phyloP scores from a whole-genome alignment of 2,888 invertebrate genomes.

The Coelopa pilipes region DNA sequence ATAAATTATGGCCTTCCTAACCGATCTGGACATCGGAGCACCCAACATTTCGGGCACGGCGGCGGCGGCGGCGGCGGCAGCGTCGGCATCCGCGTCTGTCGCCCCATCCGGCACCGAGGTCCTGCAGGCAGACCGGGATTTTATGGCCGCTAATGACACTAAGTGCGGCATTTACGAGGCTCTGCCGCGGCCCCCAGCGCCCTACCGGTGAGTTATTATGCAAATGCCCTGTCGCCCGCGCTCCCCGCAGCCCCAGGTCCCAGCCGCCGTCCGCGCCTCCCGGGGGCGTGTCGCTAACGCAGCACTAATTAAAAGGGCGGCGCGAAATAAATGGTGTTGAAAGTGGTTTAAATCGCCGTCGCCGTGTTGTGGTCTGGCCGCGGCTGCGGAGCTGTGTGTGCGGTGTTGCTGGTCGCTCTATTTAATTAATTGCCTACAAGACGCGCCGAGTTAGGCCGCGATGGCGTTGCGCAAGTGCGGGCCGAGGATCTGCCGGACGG shows the following conservation, averaged over 20 bases:
- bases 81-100: background rate
- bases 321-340: conserved; percentile 38
- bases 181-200: background rate
- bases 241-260: background rate
- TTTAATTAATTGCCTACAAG: conserved; percentile 44
- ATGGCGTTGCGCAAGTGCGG: conserved; percentile 21
- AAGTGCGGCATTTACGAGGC: conserved; percentile 35
- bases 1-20: conserved; percentile 29
- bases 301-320: conserved; percentile 23
- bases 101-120: background rate
- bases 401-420: conserved; percentile 36
- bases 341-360: conserved; percentile 33
- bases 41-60: background rate
- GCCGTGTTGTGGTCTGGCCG: background rate
- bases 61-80: background rate
- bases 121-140: background rate
- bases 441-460: conserved; percentile 35
- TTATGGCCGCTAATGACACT: conserved; percentile 40
- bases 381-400: background rate
- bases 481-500: background rate
- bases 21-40: conserved; percentile 8
- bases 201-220: conserved; percentile 36
- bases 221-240: conserved; percentile 31
- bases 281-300: conserved; percentile 29
- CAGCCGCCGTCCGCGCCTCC: background rate